Conservation (phyloP, 2,888 invertebrate species). For the Tolmerus cingulatus region DNA sequence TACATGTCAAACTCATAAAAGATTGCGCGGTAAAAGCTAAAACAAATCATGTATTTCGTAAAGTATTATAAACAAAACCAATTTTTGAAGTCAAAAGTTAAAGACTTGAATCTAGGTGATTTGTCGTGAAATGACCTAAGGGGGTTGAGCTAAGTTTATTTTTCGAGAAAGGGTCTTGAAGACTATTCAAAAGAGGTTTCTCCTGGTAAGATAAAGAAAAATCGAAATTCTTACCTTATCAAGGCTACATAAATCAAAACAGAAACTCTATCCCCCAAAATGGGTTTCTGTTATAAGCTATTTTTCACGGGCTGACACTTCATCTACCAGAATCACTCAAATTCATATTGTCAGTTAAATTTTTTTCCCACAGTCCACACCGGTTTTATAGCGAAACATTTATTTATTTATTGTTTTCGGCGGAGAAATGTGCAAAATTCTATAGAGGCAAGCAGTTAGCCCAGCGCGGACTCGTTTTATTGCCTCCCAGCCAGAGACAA, state of each 20-base stretch:
- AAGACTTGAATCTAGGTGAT: too few relatives aligned
- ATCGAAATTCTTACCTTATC: background rate
- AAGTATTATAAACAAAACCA: too few relatives aligned
- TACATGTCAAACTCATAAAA: too few relatives aligned
- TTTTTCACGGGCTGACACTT: background rate
- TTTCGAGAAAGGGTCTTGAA: too few relatives aligned
- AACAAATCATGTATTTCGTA: too few relatives aligned
- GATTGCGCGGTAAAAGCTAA: too few relatives aligned
- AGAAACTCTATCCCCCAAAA: background rate
- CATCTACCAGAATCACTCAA: background rate
- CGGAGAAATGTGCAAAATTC: background rate
- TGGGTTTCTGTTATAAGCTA: background rate
- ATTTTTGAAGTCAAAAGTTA: too few relatives aligned
- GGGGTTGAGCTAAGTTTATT: too few relatives aligned
- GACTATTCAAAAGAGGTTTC: background rate
- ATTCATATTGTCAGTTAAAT: background rate
- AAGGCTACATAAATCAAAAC: background rate
- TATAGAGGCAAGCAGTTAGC: background rate
- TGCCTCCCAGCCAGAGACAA: background rate
- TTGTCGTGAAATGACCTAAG: too few relatives aligned
- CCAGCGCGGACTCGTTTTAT: background rate
- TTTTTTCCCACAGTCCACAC: background rate
- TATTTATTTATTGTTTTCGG: background rate
- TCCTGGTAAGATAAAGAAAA: background rate
- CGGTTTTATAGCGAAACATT: background rate